phyloP scores from a whole-genome alignment of 2,113 vertebrate genomes.

The Bothrops jararaca region DNA sequence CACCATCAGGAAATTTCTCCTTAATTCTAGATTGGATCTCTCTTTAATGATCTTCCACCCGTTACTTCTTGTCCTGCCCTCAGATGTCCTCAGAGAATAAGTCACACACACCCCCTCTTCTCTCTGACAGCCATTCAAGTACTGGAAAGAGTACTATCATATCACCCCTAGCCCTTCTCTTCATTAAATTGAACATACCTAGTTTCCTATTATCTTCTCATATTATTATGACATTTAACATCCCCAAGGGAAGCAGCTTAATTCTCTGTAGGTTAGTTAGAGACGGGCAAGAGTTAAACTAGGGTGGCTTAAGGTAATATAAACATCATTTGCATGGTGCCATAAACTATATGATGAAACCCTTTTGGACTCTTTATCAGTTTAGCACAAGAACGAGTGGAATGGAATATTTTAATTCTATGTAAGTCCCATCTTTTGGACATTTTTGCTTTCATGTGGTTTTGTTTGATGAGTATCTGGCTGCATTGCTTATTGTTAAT shows the following conservation, averaged over 20 bases:
- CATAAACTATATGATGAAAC: background rate
- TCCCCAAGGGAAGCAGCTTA: background rate
- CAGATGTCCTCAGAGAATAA: background rate
- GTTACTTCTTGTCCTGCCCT: background rate
- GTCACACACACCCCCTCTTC: background rate
- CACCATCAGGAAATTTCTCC: background rate
- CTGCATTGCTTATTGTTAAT: background rate
- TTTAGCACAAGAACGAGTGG: background rate
- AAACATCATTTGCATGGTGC: background rate
- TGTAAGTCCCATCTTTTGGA: background rate
- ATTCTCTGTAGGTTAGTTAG: background rate
- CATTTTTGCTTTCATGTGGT: background rate
- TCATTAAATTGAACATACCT: background rate
- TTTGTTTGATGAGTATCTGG: background rate
- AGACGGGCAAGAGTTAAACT: background rate
- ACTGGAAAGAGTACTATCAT: background rate
- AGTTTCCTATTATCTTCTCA: background rate
- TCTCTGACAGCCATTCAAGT: background rate
- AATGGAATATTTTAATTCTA: background rate
- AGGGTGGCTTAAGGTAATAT: background rate
- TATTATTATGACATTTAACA: background rate
- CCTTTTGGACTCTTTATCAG: background rate
- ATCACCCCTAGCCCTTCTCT: background rate
- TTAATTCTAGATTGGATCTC: background rate
- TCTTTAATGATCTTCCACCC: background rate